A percentile compares a stretch with the other conserved stretches of the same genome.
These are phyloP conservation scores for Dione juno DNA, from an alignment of 2,888 invertebrate genomes.

Conservation along the genomic window DNA sequence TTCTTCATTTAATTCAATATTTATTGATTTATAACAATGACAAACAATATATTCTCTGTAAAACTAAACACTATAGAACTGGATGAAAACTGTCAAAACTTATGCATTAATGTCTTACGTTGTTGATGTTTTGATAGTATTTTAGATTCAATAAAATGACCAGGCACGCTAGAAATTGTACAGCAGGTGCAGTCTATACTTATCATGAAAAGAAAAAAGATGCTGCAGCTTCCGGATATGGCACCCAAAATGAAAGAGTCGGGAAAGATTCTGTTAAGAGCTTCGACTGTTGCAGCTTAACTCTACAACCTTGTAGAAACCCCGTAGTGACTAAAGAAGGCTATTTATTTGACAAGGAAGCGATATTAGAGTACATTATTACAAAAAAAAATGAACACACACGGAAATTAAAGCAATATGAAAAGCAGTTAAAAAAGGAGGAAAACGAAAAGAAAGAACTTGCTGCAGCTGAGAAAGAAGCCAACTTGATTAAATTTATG, in stretches of 20 bases:
- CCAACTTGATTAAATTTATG: slow-evolving; percentile 90
- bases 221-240: slow-evolving; percentile 96
- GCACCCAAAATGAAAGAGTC: slow-evolving; percentile 91
- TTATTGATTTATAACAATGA: too few species aligned
- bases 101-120: neutral
- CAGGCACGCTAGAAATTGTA: slow-evolving; percentile 98
- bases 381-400: slow-evolving; percentile 96
- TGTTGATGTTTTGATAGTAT: neutral
- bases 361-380: slow-evolving; percentile 96
- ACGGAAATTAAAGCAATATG: slow-evolving; percentile 95
- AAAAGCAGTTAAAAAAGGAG: slow-evolving; percentile 91
- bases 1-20: too few species aligned
- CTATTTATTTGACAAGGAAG: slow-evolving; percentile 97
- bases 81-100: too few species aligned
- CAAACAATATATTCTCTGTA: too few species aligned
- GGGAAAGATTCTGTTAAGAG: slow-evolving; percentile 96
- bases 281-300: slow-evolving; percentile 98
- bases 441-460: slow-evolving; percentile 87
- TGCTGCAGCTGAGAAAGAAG: slow-evolving; percentile 88
- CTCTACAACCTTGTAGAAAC: slow-evolving; percentile 97
- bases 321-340: slow-evolving; percentile 94
- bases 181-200: slow-evolving; percentile 98
- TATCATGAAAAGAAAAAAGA: slow-evolving; percentile 99
- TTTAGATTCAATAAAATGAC: slow-evolving; percentile 85
- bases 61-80: too few species aligned